phyloP scores from a whole-genome alignment of 2,888 invertebrate species.

The Xanthostigma xanthostigma region DNA sequence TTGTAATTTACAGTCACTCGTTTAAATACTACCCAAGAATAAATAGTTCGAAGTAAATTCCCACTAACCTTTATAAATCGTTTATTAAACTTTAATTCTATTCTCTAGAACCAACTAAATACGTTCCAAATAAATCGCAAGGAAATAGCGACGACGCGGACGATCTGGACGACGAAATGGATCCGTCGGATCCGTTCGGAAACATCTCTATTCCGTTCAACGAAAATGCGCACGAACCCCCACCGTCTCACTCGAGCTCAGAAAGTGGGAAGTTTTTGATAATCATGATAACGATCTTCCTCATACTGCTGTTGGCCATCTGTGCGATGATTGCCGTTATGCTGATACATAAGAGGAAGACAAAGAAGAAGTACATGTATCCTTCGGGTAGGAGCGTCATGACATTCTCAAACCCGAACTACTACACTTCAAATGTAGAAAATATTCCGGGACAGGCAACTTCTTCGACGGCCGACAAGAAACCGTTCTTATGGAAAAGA shows the following conservation, averaged over 20 bases:
- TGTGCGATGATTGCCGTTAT: slow-evolving; percentile 25
- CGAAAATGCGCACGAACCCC: no score
- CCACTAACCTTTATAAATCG: no score
- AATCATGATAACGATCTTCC: slow-evolving; percentile 27
- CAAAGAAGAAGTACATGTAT: slow-evolving; percentile 35
- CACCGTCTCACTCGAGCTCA: slow-evolving; percentile 8
- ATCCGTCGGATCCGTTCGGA: not conserved
- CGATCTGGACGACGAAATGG: slow-evolving; percentile 10
- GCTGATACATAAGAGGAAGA: slow-evolving; percentile 31
- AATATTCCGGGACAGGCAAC: slow-evolving; percentile 19
- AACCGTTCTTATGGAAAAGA: slow-evolving; percentile 52
- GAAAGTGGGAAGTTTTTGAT: slow-evolving; percentile 20
- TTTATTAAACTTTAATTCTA: not conserved
- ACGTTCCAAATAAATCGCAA: slow-evolving; percentile 22
- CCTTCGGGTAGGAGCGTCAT: slow-evolving; percentile 53
- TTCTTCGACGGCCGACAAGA: slow-evolving; percentile 28
- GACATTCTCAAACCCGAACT: slow-evolving; percentile 83
- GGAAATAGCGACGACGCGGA: slow-evolving; percentile 13
- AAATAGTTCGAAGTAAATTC: no score
- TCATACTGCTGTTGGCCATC: slow-evolving; percentile 26
- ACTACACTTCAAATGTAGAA: slow-evolving; percentile 33
- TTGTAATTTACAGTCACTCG: no score
- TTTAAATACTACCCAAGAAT: no score
- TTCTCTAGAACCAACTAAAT: slow-evolving; percentile 18
- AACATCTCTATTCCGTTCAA: no score